Base-by-base conservation (phyloP, 2,797 vertebrate genomes). In the Neosilurus mollespiculum region DNA sequence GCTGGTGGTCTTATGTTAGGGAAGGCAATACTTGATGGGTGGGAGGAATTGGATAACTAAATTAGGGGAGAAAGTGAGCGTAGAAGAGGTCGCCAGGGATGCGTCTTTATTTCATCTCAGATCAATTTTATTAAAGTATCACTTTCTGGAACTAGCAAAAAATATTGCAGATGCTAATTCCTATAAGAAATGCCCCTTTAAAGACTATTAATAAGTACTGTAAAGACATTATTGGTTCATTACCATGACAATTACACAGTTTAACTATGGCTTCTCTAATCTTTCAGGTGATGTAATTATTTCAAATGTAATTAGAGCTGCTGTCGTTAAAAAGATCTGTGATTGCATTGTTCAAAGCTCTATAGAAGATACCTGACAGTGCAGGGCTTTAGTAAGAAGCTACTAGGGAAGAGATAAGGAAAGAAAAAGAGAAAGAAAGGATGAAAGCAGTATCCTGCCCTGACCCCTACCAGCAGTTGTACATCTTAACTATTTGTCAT, bases 401-500 rank as follows among this genome's bases (percentile, higher is more conserved):
- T n/a, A 54, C n/a, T 72, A 54, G 51, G 7, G 14, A 72, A 54
- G 49, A 26, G 7, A 72, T 4, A 53, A 53, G 5, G 26, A 76
- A 18, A 37, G 15, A 8, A 22, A 75, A 16, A 43, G 43, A 43
- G 4, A 71, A 62, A 62, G 56, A 76, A 81, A 56, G 5, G 49
- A 34, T 76, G 67, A 80, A 61, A 79, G 78, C 69, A n/a, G 59
- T 53, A 64, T 49, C 14, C 34, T 84, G 58, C 54, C 51, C 76
- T 82, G 71, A 84, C 69, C 54, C 30, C 15, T 67, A 69, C 43
- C 20, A 82, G 24, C 24, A 24, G 20, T 22, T 24, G 11, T 14
- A 51, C 37, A 81, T 5, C 26, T 53, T 16, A 26, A 72, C 49
- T 80, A 84, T 80, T 82, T 61, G 82, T 86, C 65, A 67, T 77